Base-by-base conservation (phyloP, 2,888 invertebrate species). In the Linyphia triangularis region DNA sequence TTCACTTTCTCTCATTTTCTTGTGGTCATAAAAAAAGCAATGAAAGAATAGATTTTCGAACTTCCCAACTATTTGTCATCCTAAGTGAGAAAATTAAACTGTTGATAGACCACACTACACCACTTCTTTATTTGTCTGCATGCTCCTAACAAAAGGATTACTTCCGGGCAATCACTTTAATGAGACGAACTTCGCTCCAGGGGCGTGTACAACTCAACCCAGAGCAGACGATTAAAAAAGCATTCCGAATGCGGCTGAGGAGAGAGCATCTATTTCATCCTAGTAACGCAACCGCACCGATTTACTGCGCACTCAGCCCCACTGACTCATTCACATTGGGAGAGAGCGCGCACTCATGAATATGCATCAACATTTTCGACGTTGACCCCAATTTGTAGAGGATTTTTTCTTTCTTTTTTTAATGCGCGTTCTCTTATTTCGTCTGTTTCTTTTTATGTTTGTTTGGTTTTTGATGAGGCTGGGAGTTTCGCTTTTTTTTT, bases 331-430 rank as follows among this genome's bases (percentile, higher is more conserved):
- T 63, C 72, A 72, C 51, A 51, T 40, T 40, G 9, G 1, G 40
- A 40, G 40, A 16, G 40, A 1, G 9, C 4, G 40, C 16, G 9
- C 4, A 13, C 69, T 88, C 86, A 88, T 88, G 86, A 88, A 88
- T 88, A 88, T 88, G 86, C 81, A 88, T 82, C 37, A 82, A 57
- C 26, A 51, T 51, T n/a, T 30, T 51, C 73, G 37, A 28, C 33
- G 85, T 78, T 72, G 81, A 73, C 86, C 86, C 61, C 69, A 69
- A 81, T 86, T 73, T 75, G 40, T 43, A 33, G 59, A 24, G 22
- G n/a, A 78, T 69, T 85, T 51, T 88, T 73, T 67, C 67, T 37
- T 51, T 13, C 16, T 51, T 51, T 51, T 51, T 51, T 51, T 51
- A 51, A 51, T 51, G 51, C 51, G 51, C 51, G 7, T 51, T 51